These are phyloP conservation scores for Tipula unca DNA, from an alignment of 2,888 invertebrate genomes.

Conservation along the genomic window DNA sequence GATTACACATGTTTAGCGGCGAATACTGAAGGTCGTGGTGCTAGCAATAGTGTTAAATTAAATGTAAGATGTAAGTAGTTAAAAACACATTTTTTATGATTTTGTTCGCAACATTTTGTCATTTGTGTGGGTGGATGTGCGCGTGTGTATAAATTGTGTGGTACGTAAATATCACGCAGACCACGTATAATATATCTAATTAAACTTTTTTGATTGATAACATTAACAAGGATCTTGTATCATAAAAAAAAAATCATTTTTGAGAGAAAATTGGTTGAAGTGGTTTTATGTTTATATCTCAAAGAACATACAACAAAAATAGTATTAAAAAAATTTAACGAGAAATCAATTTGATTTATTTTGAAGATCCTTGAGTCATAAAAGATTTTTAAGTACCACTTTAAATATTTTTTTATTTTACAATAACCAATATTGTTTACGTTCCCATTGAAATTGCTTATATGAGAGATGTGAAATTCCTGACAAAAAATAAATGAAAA, in stretches of 20 bases:
- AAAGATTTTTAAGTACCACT: conserved; percentile 8
- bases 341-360: conserved; percentile 8
- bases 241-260: not conserved
- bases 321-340: not conserved
- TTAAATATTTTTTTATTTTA: not conserved
- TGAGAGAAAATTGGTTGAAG: not conserved
- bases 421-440: not conserved
- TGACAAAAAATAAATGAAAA: not conserved
- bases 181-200: conserved; percentile 22
- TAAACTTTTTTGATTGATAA: conserved; percentile 3
- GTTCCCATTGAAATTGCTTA: not conserved
- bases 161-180: not conserved
- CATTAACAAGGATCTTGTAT: not conserved
- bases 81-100: conserved; percentile 1
- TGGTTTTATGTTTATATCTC: not conserved
- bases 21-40: conserved; percentile 74
- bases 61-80: conserved; percentile 59
- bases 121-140: conserved; percentile 16
- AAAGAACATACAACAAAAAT: not conserved
- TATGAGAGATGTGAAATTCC: not conserved
- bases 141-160: not conserved
- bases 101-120: not conserved
- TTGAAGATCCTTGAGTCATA: not conserved
- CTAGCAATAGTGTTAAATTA: conserved; percentile 61
- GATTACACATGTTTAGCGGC: conserved; percentile 80